These are phyloP conservation scores for Colostygia pectinataria DNA, from an alignment of 2,888 invertebrate genomes.

Conservation along the genomic window DNA sequence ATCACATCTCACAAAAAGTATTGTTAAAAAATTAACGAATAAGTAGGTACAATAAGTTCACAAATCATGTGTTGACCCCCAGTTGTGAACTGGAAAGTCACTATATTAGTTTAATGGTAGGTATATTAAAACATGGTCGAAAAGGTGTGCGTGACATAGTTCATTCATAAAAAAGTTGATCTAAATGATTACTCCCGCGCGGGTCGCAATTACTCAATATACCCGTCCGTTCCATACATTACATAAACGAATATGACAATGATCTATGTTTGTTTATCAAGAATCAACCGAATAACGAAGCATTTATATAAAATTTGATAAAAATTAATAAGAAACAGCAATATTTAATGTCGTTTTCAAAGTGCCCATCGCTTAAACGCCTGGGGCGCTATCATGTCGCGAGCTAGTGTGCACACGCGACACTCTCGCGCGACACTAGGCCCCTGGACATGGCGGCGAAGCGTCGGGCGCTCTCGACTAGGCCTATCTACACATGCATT, in stretches of 20 bases:
- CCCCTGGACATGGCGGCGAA: neutral
- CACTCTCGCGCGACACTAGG: too few relatives aligned
- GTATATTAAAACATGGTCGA: too few relatives aligned
- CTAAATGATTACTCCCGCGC: neutral
- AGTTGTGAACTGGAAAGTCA: neutral
- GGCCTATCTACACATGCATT: slow-evolving; percentile 21
- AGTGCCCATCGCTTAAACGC: slow-evolving; percentile 1
- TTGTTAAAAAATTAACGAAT: slow-evolving; percentile 41
- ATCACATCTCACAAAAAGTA: slow-evolving; percentile 64
- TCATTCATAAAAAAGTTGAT: neutral
- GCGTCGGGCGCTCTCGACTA: slow-evolving; percentile 5
- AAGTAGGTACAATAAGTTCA: slow-evolving; percentile 23
- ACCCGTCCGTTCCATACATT: slow-evolving; percentile 11
- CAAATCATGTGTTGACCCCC: slow-evolving; percentile 1
- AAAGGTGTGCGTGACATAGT: slow-evolving; percentile 1
- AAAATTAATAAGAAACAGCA: slow-evolving; percentile 26
- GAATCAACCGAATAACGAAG: slow-evolving; percentile 16
- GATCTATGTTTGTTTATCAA: neutral
- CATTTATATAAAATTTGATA: slow-evolving; percentile 24
- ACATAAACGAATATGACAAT: slow-evolving; percentile 8
- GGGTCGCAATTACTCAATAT: slow-evolving; percentile 1
- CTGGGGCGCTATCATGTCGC: neutral
- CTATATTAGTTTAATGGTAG: slow-evolving; percentile 1
- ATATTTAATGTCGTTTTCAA: slow-evolving; percentile 12
- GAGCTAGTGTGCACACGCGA: neutral